Evolutionary conservation across 2,797 vertebrate species (phyloP).

Genomic region (Sebastes taczanowskii): DNA sequence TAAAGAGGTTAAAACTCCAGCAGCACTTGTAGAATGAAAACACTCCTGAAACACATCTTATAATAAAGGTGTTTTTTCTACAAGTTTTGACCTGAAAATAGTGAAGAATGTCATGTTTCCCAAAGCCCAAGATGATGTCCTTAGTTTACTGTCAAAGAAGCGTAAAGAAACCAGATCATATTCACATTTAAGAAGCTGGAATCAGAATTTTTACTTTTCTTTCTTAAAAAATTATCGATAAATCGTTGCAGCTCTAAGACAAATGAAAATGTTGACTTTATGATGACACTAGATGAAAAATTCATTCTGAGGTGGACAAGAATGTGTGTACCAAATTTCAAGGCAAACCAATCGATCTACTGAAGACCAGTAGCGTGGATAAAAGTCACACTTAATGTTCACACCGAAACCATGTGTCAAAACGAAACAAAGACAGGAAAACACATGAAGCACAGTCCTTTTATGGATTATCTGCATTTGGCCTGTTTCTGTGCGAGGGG

Average conservation of each 20-base stretch:
- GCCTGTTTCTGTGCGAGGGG: neutral
- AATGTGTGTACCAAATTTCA: neutral
- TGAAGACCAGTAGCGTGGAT: neutral
- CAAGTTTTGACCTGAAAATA: neutral
- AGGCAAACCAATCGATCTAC: neutral
- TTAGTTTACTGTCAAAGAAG: neutral
- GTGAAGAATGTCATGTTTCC: too few relatives aligned
- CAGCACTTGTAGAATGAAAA: neutral
- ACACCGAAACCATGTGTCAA: neutral
- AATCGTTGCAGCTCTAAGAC: too few relatives aligned
- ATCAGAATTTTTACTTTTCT: too few relatives aligned
- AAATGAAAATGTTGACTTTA: neutral
- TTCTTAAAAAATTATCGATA: too few relatives aligned
- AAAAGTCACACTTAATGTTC: neutral
- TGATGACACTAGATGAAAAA: neutral
- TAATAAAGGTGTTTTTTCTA: neutral
- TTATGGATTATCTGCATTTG: constrained; percentile 36
- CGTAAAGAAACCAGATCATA: too few relatives aligned
- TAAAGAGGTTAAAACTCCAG: neutral
- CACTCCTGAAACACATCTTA: neutral
- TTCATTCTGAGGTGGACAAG: neutral
- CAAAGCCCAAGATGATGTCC: too few relatives aligned
- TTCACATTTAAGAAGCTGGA: too few relatives aligned
- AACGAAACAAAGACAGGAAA: neutral
- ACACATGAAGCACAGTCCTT: neutral